Base-by-base conservation (phyloP, 2,113 vertebrate genomes). In the Cyanistes caeruleus region DNA sequence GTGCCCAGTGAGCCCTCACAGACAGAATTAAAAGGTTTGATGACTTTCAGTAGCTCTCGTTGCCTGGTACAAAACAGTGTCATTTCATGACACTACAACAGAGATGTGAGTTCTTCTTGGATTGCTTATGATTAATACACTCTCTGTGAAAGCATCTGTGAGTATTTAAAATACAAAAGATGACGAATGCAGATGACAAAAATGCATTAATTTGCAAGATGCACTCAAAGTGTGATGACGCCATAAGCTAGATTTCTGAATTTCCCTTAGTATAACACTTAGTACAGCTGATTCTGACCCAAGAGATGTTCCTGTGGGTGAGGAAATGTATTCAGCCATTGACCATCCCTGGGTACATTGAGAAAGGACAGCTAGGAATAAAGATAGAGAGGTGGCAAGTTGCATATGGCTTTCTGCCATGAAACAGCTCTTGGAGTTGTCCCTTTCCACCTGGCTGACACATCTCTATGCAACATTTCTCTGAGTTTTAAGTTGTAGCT, bases 281-380 rank as follows among this genome's bases (percentile, higher is more conserved):
- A 25, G 39, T 48, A 6, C 6, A 55, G n/a, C 62, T 35, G 20
- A 75, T 24, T 69, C 11, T 41, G 49, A 62, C 24, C 21, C 48
- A 41, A 1, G 0, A 35, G 11, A 24, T 33, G 15, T 35, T 52
- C 25, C 39, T 55, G 1, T 0, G 7, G 21, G 17, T 35, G 12
- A 62, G n/a, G 24, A 55, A 17, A 48, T 60, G 18, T 37, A 27
- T 31, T 22, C 37, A 44, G 14, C 22, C 17, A 4, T 9, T 46
- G 46, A 28, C 23, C 15, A 20, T 23, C 46, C 23, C 48, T 28
- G 48, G 39, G 24, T 39, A 28, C 28, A 13, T 5, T 46, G 53
- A 83, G 59, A 88, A 79, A 60, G n/a, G 2, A 1, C 51, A 56
- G 41, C 10, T 58, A 58, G 31, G 9, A 11, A 84, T 37, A 74